Percentiles rank a stretch among this genome's conserved stretches.
Evolutionary conservation across 2,113 vertebrate species (phyloP).

Genomic region (Erythrocebus patas): DNA sequence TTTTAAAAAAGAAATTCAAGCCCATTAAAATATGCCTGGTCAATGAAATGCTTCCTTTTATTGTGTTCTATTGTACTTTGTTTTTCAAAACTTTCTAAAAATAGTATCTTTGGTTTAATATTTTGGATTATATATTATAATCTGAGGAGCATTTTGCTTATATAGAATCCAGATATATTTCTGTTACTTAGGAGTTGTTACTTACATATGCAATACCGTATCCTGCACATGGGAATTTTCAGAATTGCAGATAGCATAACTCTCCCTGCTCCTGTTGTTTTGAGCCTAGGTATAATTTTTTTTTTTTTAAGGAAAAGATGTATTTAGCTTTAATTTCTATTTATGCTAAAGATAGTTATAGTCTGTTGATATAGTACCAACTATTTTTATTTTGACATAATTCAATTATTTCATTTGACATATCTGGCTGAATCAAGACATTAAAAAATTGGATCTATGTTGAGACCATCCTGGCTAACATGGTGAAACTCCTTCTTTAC

Average conservation of each 20-base stretch:
- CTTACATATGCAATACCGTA: not conserved
- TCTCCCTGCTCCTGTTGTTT: not conserved
- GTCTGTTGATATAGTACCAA: not conserved
- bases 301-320: not conserved
- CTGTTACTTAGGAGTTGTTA: not conserved
- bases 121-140: not conserved
- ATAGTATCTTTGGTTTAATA: not conserved
- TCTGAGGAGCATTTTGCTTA: not conserved
- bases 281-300: not conserved
- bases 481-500: no score
- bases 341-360: slow-evolving; percentile 13
- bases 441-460: not conserved
- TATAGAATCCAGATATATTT: not conserved
- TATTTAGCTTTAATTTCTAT: not conserved
- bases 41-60: not conserved
- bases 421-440: not conserved
- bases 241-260: not conserved
- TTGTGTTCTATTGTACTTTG: not conserved
- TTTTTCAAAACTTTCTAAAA: not conserved
- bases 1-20: not conserved
- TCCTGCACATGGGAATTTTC: not conserved
- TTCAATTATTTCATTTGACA: slow-evolving; percentile 26
- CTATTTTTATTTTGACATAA: slow-evolving; percentile 44
- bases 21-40: not conserved
- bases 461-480: no score